Evolutionary conservation across 2,888 invertebrate species (phyloP).

Genomic region (Ochropleura leucogaster): DNA sequence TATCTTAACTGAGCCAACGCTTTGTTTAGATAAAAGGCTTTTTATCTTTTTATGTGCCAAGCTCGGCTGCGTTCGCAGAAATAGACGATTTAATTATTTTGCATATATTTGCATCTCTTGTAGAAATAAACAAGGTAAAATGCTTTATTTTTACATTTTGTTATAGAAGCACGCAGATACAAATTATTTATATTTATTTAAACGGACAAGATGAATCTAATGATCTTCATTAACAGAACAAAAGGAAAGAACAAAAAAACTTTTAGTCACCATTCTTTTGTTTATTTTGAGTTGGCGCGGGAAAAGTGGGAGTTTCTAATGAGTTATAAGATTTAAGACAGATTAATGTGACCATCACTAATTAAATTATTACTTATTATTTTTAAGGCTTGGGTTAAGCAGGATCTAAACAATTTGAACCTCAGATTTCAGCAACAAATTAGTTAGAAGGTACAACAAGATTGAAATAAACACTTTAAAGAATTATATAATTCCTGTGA

Average conservation of each 20-base stretch:
- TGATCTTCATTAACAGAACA: conserved; percentile 60
- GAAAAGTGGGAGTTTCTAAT: conserved; percentile 30
- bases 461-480: background rate
- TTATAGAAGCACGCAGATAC: background rate
- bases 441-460: background rate
- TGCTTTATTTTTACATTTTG: conserved; percentile 16
- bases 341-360: conserved; percentile 37
- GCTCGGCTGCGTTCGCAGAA: background rate
- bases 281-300: conserved; percentile 33
- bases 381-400: background rate
- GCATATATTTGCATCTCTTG: conserved; percentile 30
- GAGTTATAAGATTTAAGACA: conserved; percentile 45
- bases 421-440: background rate
- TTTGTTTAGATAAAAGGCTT: conserved; percentile 55
- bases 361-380: conserved; percentile 27
- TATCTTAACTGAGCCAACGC: conserved; percentile 58
- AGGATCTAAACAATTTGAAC: conserved; percentile 12
- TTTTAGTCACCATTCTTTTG: conserved; percentile 49
- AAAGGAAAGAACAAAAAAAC: conserved; percentile 55
- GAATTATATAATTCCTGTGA: background rate
- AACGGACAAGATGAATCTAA: conserved; percentile 47
- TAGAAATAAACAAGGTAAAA: conserved; percentile 7
- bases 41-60: conserved; percentile 44
- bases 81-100: conserved; percentile 23
- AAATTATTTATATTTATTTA: conserved; percentile 40